These are phyloP conservation scores for Emmelina monodactyla DNA, from an alignment of 2,888 invertebrate species.

Conservation along the genomic window DNA sequence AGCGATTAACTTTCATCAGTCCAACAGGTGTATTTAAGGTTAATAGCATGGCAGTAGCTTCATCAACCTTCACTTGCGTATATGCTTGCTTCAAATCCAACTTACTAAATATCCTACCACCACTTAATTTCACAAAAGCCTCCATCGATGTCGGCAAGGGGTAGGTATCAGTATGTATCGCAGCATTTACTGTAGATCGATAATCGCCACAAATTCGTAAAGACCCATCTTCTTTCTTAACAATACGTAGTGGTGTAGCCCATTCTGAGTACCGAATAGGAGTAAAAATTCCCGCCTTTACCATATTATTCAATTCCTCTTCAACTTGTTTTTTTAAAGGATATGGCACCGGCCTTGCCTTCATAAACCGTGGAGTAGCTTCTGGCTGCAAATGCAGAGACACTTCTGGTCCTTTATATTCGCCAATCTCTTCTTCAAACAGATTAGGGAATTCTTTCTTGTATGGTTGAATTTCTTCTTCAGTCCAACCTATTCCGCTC, in stretches of 20 bases:
- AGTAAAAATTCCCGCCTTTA: conserved; percentile 6
- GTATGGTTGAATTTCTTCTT: neutral
- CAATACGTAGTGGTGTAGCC: conserved; percentile 10
- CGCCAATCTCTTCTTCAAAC: conserved; percentile 8
- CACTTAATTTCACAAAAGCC: conserved; percentile 13
- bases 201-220: conserved; percentile 14
- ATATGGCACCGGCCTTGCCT: conserved; percentile 11
- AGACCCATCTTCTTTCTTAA: conserved; percentile 11
- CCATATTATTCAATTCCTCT: conserved; percentile 9
- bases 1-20: conserved; percentile 15
- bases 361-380: conserved; percentile 9
- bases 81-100: conserved; percentile 17
- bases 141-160: conserved; percentile 14
- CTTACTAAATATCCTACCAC: conserved; percentile 15
- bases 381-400: too few relatives aligned
- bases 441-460: conserved; percentile 4
- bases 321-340: conserved; percentile 14
- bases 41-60: conserved; percentile 13
- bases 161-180: conserved; percentile 12
- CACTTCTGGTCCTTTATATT: too few relatives aligned
- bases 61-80: conserved; percentile 13
- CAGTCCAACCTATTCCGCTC: neutral
- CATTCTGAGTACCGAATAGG: conserved; percentile 12
- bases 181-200: conserved; percentile 14
- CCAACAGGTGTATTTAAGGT: conserved; percentile 16